Conservation (phyloP, 2,888 invertebrate genomes). For the Incurvaria masculella region DNA sequence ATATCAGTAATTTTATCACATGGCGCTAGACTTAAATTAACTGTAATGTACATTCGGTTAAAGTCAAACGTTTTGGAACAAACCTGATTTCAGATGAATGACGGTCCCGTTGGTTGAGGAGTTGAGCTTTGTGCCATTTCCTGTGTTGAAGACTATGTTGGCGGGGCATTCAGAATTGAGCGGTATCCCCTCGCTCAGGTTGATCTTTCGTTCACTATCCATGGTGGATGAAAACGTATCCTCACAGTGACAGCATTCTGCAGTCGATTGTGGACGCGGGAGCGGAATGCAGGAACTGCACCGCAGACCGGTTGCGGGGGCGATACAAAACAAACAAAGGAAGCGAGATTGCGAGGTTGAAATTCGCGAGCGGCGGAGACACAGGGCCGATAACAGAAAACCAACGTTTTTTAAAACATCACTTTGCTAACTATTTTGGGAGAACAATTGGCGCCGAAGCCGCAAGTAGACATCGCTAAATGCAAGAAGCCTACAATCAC, state of each 20-base stretch:
- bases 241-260: constrained; percentile 21
- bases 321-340: background rate
- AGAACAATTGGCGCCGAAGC: too few species aligned
- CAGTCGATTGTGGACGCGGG: constrained; percentile 26
- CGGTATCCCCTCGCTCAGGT: constrained; percentile 41
- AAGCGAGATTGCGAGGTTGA: background rate
- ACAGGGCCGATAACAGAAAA: too few species aligned
- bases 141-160: constrained; percentile 46
- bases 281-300: constrained; percentile 26
- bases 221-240: constrained; percentile 22
- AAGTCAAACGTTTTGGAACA: constrained; percentile 11
- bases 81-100: constrained; percentile 49
- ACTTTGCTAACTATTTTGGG: too few species aligned
- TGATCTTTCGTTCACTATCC: constrained; percentile 42
- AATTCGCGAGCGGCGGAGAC: background rate
- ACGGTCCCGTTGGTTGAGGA: constrained; percentile 41
- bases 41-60: too few species aligned
- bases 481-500: too few species aligned
- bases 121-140: constrained; percentile 36
- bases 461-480: too few species aligned
- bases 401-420: too few species aligned
- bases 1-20: too few species aligned
- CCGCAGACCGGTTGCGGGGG: background rate
- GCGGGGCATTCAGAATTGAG: constrained; percentile 42
- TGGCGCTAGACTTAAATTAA: too few species aligned